These are phyloP conservation scores for Schizothorax lantsangensis DNA, from an alignment of 2,797 vertebrate species.

Conservation along the genomic window DNA sequence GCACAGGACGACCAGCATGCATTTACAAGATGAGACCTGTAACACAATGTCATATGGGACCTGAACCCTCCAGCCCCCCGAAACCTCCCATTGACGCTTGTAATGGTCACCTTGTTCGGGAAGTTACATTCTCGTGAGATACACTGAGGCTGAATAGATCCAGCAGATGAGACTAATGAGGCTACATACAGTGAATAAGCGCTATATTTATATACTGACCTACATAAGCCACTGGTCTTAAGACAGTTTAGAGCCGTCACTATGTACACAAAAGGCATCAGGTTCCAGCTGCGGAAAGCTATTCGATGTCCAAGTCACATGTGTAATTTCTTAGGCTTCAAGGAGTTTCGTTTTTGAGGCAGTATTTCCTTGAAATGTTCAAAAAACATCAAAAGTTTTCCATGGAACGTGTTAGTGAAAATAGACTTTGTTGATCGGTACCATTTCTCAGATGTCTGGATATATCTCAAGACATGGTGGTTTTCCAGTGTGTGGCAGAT, in stretches of 20 bases:
- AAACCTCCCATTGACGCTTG: not conserved
- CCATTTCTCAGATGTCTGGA: conserved; percentile 25
- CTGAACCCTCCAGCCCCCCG: not conserved
- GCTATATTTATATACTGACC: conserved; percentile 64
- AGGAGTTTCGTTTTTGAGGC: conserved; percentile 71
- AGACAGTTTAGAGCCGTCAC: conserved; percentile 64
- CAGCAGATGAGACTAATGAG: conserved; percentile 69
- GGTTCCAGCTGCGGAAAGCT: conserved; percentile 46
- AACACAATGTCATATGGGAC: conserved; percentile 6
- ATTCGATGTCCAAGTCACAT: conserved; percentile 60
- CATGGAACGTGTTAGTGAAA: conserved; percentile 63
- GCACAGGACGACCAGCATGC: conserved; percentile 82
- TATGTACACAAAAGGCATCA: conserved; percentile 75
- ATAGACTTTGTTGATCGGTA: conserved; percentile 44
- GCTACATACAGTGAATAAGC: conserved; percentile 78
- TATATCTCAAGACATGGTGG: conserved; percentile 20
- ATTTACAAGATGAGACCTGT: conserved; percentile 79
- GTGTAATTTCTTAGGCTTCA: conserved; percentile 66
- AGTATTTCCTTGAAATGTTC: conserved; percentile 69
- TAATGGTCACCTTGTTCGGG: conserved; percentile 16
- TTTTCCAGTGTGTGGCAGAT: conserved; percentile 26
- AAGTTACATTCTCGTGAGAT: conserved; percentile 75
- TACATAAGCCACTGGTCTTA: conserved; percentile 63
- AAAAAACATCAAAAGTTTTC: conserved; percentile 61
- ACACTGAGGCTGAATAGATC: conserved; percentile 63